phyloP scores from a whole-genome alignment of 2,113 vertebrate species.

The Amia ocellicauda region DNA sequence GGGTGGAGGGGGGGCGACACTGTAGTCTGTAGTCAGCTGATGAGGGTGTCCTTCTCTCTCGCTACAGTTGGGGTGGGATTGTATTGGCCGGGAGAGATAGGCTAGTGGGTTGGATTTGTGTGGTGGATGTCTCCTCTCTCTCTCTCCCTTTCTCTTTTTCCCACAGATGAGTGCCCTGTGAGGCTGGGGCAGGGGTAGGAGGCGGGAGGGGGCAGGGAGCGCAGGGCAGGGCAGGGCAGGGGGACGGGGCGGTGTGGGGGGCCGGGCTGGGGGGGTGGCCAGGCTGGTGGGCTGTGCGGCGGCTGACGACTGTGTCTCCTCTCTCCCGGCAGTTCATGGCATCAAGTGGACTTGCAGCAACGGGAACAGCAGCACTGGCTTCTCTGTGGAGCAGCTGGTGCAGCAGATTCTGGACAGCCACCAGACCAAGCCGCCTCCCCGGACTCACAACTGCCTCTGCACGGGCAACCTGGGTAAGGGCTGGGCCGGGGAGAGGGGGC shows the following conservation, averaged over 20 bases:
- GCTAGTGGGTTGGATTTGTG: too few relatives aligned
- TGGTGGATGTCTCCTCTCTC: too few relatives aligned
- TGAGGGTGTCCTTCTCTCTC: too few relatives aligned
- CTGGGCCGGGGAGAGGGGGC: slow-evolving; percentile 14
- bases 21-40: not conserved
- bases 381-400: slow-evolving; percentile 98
- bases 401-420: slow-evolving; percentile 99
- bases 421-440: slow-evolving; percentile 97
- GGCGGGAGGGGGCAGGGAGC: not conserved
- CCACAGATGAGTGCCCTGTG: too few relatives aligned
- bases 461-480: slow-evolving; percentile 94
- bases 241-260: not conserved
- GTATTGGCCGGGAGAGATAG: too few relatives aligned
- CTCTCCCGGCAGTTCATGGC: slow-evolving; percentile 89
- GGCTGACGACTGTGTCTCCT: slow-evolving; percentile 70
- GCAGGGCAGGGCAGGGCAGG: not conserved
- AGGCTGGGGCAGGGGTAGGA: not conserved
- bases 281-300: slow-evolving; percentile 54
- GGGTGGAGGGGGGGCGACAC: not conserved
- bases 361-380: slow-evolving; percentile 97
- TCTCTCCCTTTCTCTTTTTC: too few relatives aligned
- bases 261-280: slow-evolving; percentile 14
- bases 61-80: too few relatives aligned
- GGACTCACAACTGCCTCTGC: slow-evolving; percentile 99
- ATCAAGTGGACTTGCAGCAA: slow-evolving; percentile 99